Evolutionary conservation across 1,140 invertebrate species (phyloP).

Genomic region (Drosophila nikananu): DNA sequence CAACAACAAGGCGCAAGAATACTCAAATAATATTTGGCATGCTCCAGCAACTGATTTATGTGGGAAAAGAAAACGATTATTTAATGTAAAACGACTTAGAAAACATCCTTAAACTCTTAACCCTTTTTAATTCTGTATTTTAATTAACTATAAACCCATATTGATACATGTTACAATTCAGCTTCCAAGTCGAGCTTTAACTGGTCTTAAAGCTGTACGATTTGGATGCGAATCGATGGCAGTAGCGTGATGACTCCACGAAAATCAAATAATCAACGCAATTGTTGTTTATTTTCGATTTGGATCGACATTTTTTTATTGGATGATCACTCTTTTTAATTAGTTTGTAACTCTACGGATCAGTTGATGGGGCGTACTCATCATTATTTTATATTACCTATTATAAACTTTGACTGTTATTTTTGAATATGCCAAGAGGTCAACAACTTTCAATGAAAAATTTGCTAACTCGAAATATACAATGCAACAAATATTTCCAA

Average conservation of each 20-base stretch:
- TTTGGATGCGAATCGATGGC: slow-evolving; percentile 35
- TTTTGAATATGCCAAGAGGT: slow-evolving; percentile 44
- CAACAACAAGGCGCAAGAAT: slow-evolving; percentile 50
- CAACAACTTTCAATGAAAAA: slow-evolving; percentile 30
- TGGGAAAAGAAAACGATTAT: neutral
- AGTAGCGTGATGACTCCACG: slow-evolving; percentile 27
- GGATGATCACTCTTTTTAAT: slow-evolving; percentile 48
- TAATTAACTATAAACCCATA: neutral
- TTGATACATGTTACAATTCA: slow-evolving; percentile 1
- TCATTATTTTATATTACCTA: slow-evolving; percentile 46
- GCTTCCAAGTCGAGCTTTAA: slow-evolving; percentile 53
- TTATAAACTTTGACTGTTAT: slow-evolving; percentile 78
- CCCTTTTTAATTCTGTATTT: neutral
- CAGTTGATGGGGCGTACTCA: slow-evolving; percentile 39
- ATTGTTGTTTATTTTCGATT: slow-evolving; percentile 53
- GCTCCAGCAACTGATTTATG: slow-evolving; percentile 18
- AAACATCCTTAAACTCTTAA: neutral
- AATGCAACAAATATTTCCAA: slow-evolving; percentile 64
- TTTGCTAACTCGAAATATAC: slow-evolving; percentile 67
- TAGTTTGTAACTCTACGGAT: slow-evolving; percentile 36
- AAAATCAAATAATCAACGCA: slow-evolving; percentile 52
- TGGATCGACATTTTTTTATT: slow-evolving; percentile 3
- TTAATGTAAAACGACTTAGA: neutral
- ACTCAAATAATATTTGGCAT: slow-evolving; percentile 57
- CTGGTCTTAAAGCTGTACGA: slow-evolving; percentile 46